Percentiles rank a stretch among this genome's conserved stretches.
These are phyloP conservation scores for Peromyscus polionotus DNA, from an alignment of 2,113 vertebrate genomes.

Conservation along the genomic window DNA sequence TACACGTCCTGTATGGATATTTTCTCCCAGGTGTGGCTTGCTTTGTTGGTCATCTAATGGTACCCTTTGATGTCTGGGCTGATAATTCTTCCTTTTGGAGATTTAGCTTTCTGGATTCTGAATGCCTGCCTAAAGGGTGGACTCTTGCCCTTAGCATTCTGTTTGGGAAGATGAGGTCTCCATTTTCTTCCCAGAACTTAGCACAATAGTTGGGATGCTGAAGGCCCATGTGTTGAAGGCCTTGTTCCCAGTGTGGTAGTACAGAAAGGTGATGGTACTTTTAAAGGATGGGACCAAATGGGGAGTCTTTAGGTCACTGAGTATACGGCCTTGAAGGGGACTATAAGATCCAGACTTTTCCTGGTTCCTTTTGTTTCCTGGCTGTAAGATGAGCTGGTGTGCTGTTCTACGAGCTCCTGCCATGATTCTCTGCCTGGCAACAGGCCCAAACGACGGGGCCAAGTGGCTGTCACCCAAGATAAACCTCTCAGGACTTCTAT, in stretches of 20 bases:
- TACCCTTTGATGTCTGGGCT: background rate
- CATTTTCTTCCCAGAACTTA: background rate
- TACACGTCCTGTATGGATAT: accelerated
- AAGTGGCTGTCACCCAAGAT: background rate
- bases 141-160: background rate
- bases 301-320: background rate
- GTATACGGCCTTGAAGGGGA: background rate
- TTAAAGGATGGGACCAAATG: background rate
- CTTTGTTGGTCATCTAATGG: background rate
- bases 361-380: background rate
- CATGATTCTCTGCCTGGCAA: background rate
- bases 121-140: background rate
- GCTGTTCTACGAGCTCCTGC: accelerated
- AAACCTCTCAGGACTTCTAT: background rate
- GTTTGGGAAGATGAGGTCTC: background rate
- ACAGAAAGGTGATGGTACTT: too few relatives aligned
- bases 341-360: too few relatives aligned
- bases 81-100: too few relatives aligned
- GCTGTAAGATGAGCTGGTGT: background rate
- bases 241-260: background rate
- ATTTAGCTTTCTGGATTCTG: background rate
- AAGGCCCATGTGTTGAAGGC: background rate
- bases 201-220: background rate
- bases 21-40: background rate
- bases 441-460: background rate